A percentile compares a stretch with the other conserved stretches of the same genome.
These are phyloP conservation scores for Hybognathus amarus DNA, from an alignment of 2,797 vertebrate species.

Conservation along the genomic window DNA sequence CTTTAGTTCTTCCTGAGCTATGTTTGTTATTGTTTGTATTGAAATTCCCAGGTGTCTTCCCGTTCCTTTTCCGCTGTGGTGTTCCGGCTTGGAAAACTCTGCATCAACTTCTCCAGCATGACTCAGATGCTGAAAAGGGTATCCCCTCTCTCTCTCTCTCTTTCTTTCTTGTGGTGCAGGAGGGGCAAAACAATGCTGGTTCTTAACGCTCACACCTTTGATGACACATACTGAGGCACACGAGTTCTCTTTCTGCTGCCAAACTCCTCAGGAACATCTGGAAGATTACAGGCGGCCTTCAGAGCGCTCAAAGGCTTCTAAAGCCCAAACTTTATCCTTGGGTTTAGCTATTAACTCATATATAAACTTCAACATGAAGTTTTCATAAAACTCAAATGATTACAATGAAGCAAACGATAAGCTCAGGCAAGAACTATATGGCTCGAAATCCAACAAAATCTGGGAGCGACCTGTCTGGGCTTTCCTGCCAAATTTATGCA, in stretches of 20 bases:
- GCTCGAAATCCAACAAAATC: background rate
- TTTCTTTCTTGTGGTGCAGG: constrained; percentile 20
- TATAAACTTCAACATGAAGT: background rate
- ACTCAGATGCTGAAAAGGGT: constrained; percentile 45
- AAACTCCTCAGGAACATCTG: constrained; percentile 12
- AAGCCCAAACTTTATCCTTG: constrained; percentile 6
- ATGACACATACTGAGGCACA: constrained; percentile 11
- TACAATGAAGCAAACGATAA: background rate
- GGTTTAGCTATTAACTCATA: background rate
- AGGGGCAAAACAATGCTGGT: constrained; percentile 27
- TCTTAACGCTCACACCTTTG: background rate
- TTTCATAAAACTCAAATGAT: background rate
- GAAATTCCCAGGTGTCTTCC: constrained; percentile 64
- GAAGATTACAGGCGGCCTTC: background rate
- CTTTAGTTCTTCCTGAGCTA: constrained; percentile 54
- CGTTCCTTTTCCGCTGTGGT: constrained; percentile 51
- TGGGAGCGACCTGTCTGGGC: constrained; percentile 20
- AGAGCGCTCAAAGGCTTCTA: background rate
- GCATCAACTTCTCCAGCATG: constrained; percentile 47
- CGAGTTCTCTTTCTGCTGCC: background rate
- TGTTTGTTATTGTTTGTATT: constrained; percentile 57
- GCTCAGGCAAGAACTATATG: background rate
- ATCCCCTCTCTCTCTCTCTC: constrained; percentile 33
- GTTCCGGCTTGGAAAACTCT: constrained; percentile 49
- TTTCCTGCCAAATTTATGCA: constrained; percentile 26